Evolutionary conservation across 2,797 vertebrate species (phyloP).

Genomic region (Poecilia wingei): DNA sequence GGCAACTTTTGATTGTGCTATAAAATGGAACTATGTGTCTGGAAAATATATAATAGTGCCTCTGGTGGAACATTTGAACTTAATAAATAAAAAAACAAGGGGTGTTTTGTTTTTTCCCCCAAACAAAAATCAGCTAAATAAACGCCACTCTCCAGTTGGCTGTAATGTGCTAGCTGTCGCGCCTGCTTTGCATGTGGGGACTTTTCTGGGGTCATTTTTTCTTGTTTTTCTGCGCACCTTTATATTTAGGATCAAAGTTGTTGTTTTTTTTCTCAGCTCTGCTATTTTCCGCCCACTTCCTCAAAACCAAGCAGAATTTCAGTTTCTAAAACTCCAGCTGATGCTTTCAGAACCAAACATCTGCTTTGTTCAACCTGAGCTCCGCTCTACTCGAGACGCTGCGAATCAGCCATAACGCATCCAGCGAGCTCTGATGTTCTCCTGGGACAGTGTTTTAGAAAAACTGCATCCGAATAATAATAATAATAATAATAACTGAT

Average conservation of each 20-base stretch:
- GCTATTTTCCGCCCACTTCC: constrained; percentile 38
- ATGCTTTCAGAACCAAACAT: constrained; percentile 1
- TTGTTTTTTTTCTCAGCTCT: constrained; percentile 9
- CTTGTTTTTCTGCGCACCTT: not conserved
- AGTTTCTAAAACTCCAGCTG: constrained; percentile 10
- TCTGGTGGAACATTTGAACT: not conserved
- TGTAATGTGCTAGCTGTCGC: not conserved
- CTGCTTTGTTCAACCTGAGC: not conserved
- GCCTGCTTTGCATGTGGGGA: not conserved
- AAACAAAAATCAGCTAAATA: too few relatives aligned
- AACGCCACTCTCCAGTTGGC: not conserved
- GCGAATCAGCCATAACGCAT: not conserved
- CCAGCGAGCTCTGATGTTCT: not conserved
- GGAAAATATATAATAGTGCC: too few relatives aligned
- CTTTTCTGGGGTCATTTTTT: not conserved
- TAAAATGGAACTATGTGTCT: too few relatives aligned
- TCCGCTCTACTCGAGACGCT: not conserved
- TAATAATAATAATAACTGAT: not conserved
- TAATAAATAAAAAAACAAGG: not conserved
- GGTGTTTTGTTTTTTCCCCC: not conserved
- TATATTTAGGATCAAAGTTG: constrained; percentile 1
- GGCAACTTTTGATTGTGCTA: not conserved
- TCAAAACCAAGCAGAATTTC: constrained; percentile 20
- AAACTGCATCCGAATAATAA: constrained; percentile 9
- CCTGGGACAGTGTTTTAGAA: not conserved